Base-by-base conservation (phyloP, 2,797 vertebrate genomes). In the Mallotus villosus region DNA sequence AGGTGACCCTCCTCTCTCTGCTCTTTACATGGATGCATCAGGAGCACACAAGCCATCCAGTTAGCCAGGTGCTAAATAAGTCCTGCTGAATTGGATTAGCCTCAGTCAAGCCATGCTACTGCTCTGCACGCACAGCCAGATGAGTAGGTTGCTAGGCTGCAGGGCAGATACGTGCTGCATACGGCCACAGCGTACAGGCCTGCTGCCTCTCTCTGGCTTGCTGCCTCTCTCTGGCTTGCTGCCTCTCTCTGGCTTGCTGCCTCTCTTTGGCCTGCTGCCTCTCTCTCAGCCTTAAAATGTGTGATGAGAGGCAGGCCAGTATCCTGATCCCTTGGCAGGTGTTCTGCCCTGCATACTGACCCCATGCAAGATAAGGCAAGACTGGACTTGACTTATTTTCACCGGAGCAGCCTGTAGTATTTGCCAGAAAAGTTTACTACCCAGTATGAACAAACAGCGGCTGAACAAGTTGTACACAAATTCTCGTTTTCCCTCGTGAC, bases 1-100 rank as follows among this genome's bases (percentile, higher is more conserved):
- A 92, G 88, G 92, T 88, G 29, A 22, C 21, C 17, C 2, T 34
- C 62, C 27, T 21, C 60, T 69, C 22, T 63, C 32, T 64, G 1
- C 59, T 5, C 24, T 27, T 12, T 27, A 61, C 59, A 27, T 58
- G 29, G 29, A 37, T 34, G n/a, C n/a, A 32, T 71, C 67, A 67
- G 69, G 69, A 70, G 58, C 32, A 29, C 24, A 22, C n/a, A 16
- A 82, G 49, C 58, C 62, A 24, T 37, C 70, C 51, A 70, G 29
- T 70, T 37, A 46, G 41, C 41, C 41, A 61, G 68, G 67, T 77
- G 71, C 78, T 74, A 78, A 68, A 62, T 25, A 75, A 89, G 83
- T 85, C 75, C 72, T 14, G 75, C 75, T 86, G 73, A 84, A 80
- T 80, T 85, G 84, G 84, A 92, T 91, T 90, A 86, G 19, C 70